Conservation (phyloP, 2,797 vertebrate genomes). For the Micrastur ruficollis region DNA sequence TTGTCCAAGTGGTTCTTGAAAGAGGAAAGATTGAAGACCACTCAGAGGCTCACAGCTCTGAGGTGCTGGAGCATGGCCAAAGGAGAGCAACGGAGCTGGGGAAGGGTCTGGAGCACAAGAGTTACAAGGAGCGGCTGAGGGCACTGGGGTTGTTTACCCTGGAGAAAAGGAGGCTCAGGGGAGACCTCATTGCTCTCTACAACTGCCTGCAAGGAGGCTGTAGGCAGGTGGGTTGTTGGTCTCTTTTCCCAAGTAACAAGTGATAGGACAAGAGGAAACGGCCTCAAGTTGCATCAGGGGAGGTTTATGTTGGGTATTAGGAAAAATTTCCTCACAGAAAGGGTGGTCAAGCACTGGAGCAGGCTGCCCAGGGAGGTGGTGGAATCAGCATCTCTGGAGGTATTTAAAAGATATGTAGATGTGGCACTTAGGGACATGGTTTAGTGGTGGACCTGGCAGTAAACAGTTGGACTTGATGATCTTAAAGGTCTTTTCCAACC, state of each 20-base stretch:
- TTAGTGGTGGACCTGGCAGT: neutral
- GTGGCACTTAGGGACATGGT: neutral
- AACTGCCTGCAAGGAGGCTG: neutral
- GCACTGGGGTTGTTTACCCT: neutral
- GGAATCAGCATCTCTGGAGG: neutral
- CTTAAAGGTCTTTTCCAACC: neutral
- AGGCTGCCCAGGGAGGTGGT: neutral
- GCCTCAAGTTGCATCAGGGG: fast-evolving
- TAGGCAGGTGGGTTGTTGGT: fast-evolving
- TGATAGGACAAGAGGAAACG: fast-evolving
- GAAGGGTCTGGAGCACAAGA: neutral
- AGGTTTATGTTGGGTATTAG: neutral
- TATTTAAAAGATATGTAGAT: neutral
- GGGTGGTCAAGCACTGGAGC: too few relatives aligned
- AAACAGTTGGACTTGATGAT: fast-evolving
- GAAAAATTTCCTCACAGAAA: neutral
- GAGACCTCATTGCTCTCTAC: neutral
- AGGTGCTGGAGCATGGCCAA: fast-evolving
- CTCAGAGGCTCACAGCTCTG: neutral
- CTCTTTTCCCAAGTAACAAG: neutral
- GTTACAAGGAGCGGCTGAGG: neutral
- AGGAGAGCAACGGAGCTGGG: fast-evolving
- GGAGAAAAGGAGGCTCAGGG: neutral
- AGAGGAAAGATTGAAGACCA: neutral
- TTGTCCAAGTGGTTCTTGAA: neutral